Conservation (phyloP, 2,797 vertebrate genomes). For the Gorsachius magnificus region DNA sequence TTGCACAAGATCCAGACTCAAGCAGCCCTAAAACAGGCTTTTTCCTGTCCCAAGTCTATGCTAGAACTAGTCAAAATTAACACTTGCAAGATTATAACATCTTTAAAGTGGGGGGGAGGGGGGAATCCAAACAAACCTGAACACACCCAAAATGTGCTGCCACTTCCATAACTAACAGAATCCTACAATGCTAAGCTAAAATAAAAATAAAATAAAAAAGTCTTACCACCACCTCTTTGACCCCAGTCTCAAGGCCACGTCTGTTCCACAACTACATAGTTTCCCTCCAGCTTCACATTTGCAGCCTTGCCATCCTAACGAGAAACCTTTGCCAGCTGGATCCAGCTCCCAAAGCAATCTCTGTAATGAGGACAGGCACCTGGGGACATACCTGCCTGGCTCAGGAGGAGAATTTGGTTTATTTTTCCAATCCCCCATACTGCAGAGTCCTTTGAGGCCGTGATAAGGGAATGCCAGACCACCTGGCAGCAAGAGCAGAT, state of each 20-base stretch:
- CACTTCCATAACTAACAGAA: neutral
- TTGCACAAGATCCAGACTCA: slow-evolving; percentile 23
- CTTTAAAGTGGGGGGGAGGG: neutral
- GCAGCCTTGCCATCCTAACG: slow-evolving; percentile 33
- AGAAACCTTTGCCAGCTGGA: slow-evolving; percentile 47
- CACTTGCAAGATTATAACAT: neutral
- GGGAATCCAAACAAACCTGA: neutral
- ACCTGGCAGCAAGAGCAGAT: slow-evolving; percentile 15
- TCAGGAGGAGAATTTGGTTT: slow-evolving; percentile 16
- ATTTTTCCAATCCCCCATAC: neutral
- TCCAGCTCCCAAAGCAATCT: slow-evolving; percentile 19
- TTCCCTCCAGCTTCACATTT: slow-evolving; percentile 26
- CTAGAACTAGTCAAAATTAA: slow-evolving; percentile 20
- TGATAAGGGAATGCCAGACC: slow-evolving; percentile 35
- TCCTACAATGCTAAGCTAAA: neutral
- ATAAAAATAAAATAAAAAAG: neutral
- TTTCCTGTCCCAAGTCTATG: slow-evolving; percentile 11
- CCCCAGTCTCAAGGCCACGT: neutral
- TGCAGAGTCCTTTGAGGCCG: slow-evolving; percentile 2
- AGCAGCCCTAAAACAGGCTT: slow-evolving; percentile 7
- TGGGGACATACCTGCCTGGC: slow-evolving; percentile 46
- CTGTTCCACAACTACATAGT: neutral
- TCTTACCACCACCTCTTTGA: neutral
- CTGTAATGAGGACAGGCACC: slow-evolving; percentile 54
- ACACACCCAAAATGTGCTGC: neutral